A percentile compares a stretch with the other conserved stretches of the same genome.
phyloP scores from a whole-genome alignment of 2,113 vertebrate species.

The Microcebus lehilahytsara region DNA sequence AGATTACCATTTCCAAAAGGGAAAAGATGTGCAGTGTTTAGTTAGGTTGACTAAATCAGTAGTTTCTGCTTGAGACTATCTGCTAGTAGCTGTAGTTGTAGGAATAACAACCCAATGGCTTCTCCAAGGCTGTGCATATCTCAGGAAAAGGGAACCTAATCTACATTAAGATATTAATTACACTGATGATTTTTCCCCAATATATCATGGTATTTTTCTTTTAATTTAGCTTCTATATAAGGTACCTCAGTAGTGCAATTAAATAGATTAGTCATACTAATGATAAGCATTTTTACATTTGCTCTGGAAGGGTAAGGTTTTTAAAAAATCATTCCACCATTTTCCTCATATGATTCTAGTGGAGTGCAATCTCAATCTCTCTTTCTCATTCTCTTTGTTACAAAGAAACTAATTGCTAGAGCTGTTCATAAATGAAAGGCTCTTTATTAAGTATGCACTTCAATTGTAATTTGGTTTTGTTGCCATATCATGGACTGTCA shows the following conservation, averaged over 20 bases:
- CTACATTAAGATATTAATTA: not conserved
- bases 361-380: not conserved
- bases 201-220: not conserved
- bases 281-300: conserved; percentile 28
- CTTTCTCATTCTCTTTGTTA: not conserved
- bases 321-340: not conserved
- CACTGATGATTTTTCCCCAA: not conserved
- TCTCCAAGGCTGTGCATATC: not conserved
- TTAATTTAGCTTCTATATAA: not conserved
- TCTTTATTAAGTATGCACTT: conserved; percentile 57
- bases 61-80: not conserved
- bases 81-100: not conserved
- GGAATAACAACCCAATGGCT: not conserved
- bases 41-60: not conserved
- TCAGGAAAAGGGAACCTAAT: not conserved
- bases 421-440: conserved; percentile 19
- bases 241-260: not conserved
- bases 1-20: not conserved
- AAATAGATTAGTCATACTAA: not conserved
- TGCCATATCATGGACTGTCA: not conserved
- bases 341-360: not conserved
- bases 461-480: conserved; percentile 48
- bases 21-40: not conserved
- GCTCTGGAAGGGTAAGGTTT: conserved; percentile 8
- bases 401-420: conserved; percentile 58